Percentiles rank a stretch among this genome's conserved stretches.
Evolutionary conservation across 2,888 invertebrate species (phyloP).

Genomic region (Galerucella pusilla): DNA sequence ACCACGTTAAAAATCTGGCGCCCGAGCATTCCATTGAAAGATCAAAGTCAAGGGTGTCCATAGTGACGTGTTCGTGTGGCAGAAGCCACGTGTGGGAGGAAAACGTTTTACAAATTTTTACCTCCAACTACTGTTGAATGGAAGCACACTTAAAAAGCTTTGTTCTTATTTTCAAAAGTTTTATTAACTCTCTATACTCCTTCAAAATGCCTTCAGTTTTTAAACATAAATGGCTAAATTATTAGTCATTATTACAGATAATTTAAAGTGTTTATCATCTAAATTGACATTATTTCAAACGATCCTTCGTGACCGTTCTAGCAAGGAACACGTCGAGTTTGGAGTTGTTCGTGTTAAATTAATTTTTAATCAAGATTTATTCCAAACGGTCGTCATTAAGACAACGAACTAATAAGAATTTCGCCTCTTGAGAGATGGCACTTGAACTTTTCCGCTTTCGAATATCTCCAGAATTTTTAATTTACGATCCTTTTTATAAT

Average conservation of each 20-base stretch:
- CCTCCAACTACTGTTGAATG: too few species aligned
- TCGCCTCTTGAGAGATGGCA: constrained; percentile 29
- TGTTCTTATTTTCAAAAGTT: too few species aligned
- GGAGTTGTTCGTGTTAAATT: constrained; percentile 52
- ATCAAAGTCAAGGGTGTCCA: too few species aligned
- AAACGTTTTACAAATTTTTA: too few species aligned
- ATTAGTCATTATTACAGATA: background rate
- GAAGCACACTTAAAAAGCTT: too few species aligned
- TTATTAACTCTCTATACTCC: too few species aligned
- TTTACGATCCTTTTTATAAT: constrained; percentile 26
- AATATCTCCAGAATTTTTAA: constrained; percentile 41
- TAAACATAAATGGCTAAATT: background rate
- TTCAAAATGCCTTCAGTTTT: background rate
- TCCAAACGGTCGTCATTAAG: constrained; percentile 53
- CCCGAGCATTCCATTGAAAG: too few species aligned
- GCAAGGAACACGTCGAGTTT: constrained; percentile 22
- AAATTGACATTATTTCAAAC: constrained; percentile 1
- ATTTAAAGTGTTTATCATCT: background rate
- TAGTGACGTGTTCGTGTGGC: too few species aligned
- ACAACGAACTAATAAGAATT: constrained; percentile 52
- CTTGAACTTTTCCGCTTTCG: constrained; percentile 37
- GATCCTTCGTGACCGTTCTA: constrained; percentile 13
- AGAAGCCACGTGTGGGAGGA: too few species aligned
- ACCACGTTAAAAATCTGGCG: too few species aligned
- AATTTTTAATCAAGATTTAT: constrained; percentile 60